Conservation (phyloP, 2,797 vertebrate species). For the Lepidocolaptes lacrymiger region DNA sequence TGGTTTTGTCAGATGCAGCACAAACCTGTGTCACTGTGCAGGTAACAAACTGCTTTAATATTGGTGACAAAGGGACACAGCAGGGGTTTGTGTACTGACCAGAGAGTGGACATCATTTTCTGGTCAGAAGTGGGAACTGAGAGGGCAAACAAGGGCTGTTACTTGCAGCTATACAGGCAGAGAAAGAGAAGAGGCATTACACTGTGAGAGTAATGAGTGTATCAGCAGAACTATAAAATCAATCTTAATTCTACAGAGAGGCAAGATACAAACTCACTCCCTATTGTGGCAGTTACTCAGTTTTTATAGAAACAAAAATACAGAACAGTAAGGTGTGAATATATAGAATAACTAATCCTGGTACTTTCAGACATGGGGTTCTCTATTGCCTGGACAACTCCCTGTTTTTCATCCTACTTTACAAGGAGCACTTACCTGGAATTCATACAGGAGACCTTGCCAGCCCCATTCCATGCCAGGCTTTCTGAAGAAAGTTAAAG, state of each 20-base stretch:
- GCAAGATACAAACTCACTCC: background rate
- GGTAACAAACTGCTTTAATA: background rate
- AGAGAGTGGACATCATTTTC: background rate
- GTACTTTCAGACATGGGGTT: background rate
- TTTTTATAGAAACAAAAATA: background rate
- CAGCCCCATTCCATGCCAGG: background rate
- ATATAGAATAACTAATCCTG: background rate
- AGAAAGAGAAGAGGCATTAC: background rate
- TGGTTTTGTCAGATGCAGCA: background rate
- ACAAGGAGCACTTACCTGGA: conserved; percentile 14
- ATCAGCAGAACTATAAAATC: background rate
- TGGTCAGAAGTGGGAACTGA: background rate
- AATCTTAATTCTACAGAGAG: background rate
- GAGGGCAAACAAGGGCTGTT: background rate
- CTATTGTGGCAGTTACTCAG: background rate
- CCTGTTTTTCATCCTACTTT: background rate
- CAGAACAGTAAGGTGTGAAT: background rate
- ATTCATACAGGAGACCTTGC: background rate
- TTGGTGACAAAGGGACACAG: background rate
- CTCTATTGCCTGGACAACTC: background rate
- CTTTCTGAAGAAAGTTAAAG: background rate
- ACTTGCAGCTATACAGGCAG: background rate
- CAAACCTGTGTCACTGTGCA: background rate
- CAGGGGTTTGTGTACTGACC: background rate
- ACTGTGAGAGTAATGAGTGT: background rate